Conservation (phyloP, 2,888 invertebrate genomes). For the Fragum whitleyi region DNA sequence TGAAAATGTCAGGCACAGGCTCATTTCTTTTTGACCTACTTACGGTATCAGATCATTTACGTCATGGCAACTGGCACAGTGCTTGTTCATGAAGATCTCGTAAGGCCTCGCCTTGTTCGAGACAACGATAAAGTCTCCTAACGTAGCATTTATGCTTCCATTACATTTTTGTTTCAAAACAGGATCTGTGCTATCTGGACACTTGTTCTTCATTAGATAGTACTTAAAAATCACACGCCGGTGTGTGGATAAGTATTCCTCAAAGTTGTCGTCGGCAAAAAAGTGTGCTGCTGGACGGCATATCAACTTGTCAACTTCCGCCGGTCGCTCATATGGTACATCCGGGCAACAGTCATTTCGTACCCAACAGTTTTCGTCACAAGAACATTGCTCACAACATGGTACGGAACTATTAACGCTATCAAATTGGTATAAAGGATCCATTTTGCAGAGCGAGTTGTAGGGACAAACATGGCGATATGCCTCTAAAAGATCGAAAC, state of each 20-base stretch:
- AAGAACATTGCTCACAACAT: background rate
- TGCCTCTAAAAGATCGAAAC: background rate
- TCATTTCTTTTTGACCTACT: no score
- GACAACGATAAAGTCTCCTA: background rate
- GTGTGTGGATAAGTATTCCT: background rate
- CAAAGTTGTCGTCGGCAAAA: background rate
- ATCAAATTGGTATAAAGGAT: background rate
- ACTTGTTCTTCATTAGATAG: background rate
- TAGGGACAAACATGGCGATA: background rate
- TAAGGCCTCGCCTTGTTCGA: background rate
- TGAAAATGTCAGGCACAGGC: no score
- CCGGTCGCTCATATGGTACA: background rate
- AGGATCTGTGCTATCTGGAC: background rate
- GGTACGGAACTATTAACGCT: background rate
- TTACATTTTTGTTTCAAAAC: background rate
- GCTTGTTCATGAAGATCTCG: background rate
- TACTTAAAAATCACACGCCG: background rate
- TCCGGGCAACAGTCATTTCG: slow-evolving; percentile 1
- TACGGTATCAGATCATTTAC: background rate
- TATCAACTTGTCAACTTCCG: background rate
- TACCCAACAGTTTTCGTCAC: background rate
- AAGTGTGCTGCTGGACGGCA: background rate
- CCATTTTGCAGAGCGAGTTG: background rate
- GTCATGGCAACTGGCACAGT: background rate
- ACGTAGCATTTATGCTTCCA: background rate